Conservation (phyloP, 2,113 vertebrate genomes). For the Poicephalus gulielmi region DNA sequence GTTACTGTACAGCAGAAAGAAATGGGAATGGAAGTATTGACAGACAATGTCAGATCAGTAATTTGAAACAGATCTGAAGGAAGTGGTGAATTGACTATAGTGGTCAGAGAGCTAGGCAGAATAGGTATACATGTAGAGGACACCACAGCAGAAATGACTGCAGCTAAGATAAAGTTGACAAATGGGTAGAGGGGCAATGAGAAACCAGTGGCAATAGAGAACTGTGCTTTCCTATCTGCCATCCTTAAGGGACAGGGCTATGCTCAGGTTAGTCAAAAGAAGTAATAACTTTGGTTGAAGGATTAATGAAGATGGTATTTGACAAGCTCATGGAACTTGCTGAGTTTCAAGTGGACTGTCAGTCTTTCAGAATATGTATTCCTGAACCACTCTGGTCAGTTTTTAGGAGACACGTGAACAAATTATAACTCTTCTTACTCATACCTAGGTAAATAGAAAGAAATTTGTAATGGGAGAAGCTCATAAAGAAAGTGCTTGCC, state of each 20-base stretch:
- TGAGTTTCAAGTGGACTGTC: background rate
- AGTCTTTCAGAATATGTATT: background rate
- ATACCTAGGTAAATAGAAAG: background rate
- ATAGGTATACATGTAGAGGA: background rate
- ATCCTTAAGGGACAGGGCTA: background rate
- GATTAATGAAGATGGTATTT: background rate
- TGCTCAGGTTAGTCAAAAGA: background rate
- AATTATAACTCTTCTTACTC: background rate
- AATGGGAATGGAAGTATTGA: background rate
- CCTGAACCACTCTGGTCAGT: background rate
- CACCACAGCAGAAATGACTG: background rate
- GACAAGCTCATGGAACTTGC: background rate
- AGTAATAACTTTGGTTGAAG: background rate
- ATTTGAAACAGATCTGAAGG: background rate
- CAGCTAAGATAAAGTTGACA: background rate
- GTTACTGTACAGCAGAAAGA: background rate
- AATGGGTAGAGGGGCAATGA: background rate
- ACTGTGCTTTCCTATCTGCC: background rate
- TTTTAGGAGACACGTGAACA: background rate
- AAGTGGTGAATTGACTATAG: background rate
- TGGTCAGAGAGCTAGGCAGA: background rate
- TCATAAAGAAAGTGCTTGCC: background rate
- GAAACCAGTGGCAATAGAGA: background rate
- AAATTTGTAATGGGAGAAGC: background rate
- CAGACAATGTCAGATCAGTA: background rate